Evolutionary conservation across 2,888 invertebrate genomes (phyloP).

Genomic region (Oxyscelio sp.): DNA sequence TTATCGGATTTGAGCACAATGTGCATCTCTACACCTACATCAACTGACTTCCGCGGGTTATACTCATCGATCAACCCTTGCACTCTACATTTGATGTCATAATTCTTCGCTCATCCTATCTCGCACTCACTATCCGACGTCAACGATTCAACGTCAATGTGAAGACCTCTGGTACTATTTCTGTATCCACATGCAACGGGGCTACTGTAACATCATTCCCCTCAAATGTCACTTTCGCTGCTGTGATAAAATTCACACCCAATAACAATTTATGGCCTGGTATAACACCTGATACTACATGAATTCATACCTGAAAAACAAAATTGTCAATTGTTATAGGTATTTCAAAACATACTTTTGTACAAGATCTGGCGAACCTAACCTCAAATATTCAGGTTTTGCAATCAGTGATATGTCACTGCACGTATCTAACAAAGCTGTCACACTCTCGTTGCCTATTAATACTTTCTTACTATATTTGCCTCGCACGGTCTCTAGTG

Average conservation of each 20-base stretch:
- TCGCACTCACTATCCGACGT: neutral
- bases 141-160: neutral
- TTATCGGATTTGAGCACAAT: conserved; percentile 3
- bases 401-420: conserved; percentile 31
- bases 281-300: conserved; percentile 16
- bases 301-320: neutral
- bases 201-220: neutral
- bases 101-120: neutral
- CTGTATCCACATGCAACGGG: neutral
- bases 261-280: neutral
- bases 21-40: conserved; percentile 25
- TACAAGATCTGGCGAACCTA: conserved; percentile 21
- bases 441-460: neutral
- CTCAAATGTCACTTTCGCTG: neutral
- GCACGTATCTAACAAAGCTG: conserved; percentile 24
- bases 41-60: conserved; percentile 11
- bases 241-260: neutral
- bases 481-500: neutral
- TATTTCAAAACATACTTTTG: no score
- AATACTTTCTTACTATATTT: conserved; percentile 30
- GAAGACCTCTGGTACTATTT: neutral
- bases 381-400: conserved; percentile 21
- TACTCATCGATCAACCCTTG: conserved; percentile 18
- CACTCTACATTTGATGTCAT: neutral
- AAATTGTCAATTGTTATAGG: neutral